Base-by-base conservation (phyloP, 2,888 invertebrate species). In the Synanthedon tipuliformis region DNA sequence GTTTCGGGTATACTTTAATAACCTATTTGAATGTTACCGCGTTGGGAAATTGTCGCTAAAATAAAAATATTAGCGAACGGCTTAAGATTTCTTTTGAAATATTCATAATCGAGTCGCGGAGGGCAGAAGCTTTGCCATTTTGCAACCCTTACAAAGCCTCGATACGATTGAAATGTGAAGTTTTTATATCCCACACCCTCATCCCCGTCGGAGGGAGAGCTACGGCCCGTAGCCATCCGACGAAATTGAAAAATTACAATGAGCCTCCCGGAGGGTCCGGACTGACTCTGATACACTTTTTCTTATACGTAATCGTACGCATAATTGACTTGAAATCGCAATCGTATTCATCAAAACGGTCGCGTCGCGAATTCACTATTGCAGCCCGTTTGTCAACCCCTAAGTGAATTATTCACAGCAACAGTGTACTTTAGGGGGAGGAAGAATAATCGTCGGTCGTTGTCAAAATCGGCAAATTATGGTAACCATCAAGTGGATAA, bases 241-340 rank as follows among this genome's bases (percentile, higher is more conserved):
- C 53, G 55, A 62, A 61, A 63, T 64, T 62, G 66, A 65, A 64
- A 65, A 61, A 62, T 63, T 57, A 62, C 63, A 65, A 65, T 59
- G 58, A 56, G 55, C 50, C 40, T 52, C 49, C 51, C 48, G 23
- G 51, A 50, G 50, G 50, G 50, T 15, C 18, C 16, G 11, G 16
- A 12, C 4, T 49, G 11, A 49, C 16, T 49, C 16, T 49, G 49
- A 49, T 49, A 49, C 11, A 15, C 34, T 49, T 49, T 18, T 49
- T 15, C 45, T 45, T 49, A 16, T 12, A 49, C 34, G 3, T 34
- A 34, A 34, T 8, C 34, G 8, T 34, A 34, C 7, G 34, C 34
- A 49, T 49, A 18, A 49, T 49, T 16, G 16, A 49, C 16, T 49
- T 15, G 49, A 49, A 49, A 49, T 18, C n/a, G n/a, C 45, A 45